phyloP scores from a whole-genome alignment of 2,888 invertebrate species.

The Troides oblongomaculatus region DNA sequence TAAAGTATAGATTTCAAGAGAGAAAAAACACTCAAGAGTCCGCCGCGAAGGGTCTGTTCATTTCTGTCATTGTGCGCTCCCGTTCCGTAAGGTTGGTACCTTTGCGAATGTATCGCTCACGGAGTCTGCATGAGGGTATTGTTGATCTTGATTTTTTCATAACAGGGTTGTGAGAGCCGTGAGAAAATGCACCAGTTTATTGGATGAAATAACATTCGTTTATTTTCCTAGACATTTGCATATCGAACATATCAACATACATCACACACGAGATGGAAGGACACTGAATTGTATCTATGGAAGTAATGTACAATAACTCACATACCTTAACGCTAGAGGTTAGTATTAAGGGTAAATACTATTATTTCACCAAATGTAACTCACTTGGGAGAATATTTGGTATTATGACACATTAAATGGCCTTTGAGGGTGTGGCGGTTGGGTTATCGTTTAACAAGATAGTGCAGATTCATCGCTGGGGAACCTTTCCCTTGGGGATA shows the following conservation, averaged over 20 bases:
- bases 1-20: slow-evolving; percentile 74
- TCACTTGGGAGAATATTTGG: slow-evolving; percentile 68
- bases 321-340: neutral
- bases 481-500: slow-evolving; percentile 37
- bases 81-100: slow-evolving; percentile 53
- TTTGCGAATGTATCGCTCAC: slow-evolving; percentile 50
- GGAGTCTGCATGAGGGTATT: slow-evolving; percentile 50
- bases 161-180: slow-evolving; percentile 64
- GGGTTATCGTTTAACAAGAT: slow-evolving; percentile 69
- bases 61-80: slow-evolving; percentile 69
- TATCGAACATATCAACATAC: too few relatives aligned
- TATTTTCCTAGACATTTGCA: neutral
- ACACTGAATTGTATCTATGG: too few relatives aligned
- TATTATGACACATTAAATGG: slow-evolving; percentile 73
- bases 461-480: slow-evolving; percentile 67
- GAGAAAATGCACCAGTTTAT: slow-evolving; percentile 52
- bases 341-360: neutral
- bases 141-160: slow-evolving; percentile 45
- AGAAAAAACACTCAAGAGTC: slow-evolving; percentile 64
- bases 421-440: slow-evolving; percentile 46
- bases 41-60: slow-evolving; percentile 63
- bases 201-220: slow-evolving; percentile 3
- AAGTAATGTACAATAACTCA: neutral
- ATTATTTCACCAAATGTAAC: slow-evolving; percentile 40
- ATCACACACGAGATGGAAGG: too few relatives aligned